Percentiles rank a stretch among this genome's conserved stretches.
phyloP scores from a whole-genome alignment of 2,113 vertebrate genomes.

The Typhlomys cinereus region DNA sequence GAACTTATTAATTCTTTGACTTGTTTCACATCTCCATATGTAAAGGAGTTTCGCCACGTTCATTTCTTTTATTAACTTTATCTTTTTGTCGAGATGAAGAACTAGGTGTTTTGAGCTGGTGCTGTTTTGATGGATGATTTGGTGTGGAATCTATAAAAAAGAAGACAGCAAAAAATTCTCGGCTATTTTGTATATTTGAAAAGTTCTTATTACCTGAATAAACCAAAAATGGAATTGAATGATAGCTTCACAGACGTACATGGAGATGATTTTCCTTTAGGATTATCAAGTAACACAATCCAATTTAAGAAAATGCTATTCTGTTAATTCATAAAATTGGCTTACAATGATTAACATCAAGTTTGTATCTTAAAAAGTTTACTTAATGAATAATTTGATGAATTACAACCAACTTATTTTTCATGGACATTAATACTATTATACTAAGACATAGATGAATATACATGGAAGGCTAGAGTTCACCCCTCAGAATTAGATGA shows the following conservation, averaged over 20 bases:
- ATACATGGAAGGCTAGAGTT: neutral
- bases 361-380: neutral
- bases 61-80: conserved; percentile 99
- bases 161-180: conserved; percentile 28
- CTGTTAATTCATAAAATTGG: conserved; percentile 37
- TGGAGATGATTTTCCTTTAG: neutral
- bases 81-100: conserved; percentile 96
- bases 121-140: conserved; percentile 93
- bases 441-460: conserved; percentile 24
- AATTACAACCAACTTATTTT: neutral
- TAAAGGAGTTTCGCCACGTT: conserved; percentile 96
- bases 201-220: conserved; percentile 5
- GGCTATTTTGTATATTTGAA: conserved; percentile 14
- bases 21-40: conserved; percentile 98
- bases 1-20: conserved; percentile 97
- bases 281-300: neutral
- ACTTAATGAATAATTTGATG: conserved; percentile 40
- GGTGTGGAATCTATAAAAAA: conserved; percentile 92
- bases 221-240: neutral
- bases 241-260: neutral
- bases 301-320: conserved; percentile 22
- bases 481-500: neutral
- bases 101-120: conserved; percentile 92
- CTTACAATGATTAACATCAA: conserved; percentile 44
- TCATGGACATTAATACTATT: neutral